Base-by-base conservation (phyloP, 1,140 invertebrate species). In the Ylistrum balloti region DNA sequence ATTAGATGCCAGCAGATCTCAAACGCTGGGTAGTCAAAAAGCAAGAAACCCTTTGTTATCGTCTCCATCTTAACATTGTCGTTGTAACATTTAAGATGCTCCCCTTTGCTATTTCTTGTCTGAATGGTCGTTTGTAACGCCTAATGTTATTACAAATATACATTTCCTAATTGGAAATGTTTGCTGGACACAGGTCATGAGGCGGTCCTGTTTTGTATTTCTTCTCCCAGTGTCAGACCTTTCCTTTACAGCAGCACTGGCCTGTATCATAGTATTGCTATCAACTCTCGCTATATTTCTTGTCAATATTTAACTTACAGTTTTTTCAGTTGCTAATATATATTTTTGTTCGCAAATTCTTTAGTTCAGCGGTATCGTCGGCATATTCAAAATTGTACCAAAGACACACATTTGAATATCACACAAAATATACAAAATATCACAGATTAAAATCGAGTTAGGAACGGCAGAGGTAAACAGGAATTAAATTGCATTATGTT, bases 81-180 rank as follows among this genome's bases (percentile, higher is more conserved):
- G 56, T 28, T 28, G n/a, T 7, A 74, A n/a, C 56, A 74, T 74
- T 74, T 74, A 74, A 74, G 56, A 74, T 74, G 1, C n/a, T 28
- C 56, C 56, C 56, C 56, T 74, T 74, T 74, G 56, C 56, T 28
- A 28, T n/a, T 74, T 28, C 9, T 22, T 17, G 56, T 74, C 56
- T 9, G 22, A n/a, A 74, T 74, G 56, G 28, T 74, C 56, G 56
- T 74, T 74, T 74, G 56, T 74, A 74, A 74, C 56, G 56, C 1
- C 56, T 74, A 74, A 74, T 74, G 56, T 74, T 74, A 74, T 74
- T 74, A 74, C 56, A 74, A 74, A 74, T 74, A 74, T 74, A 74
- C 56, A 74, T 74, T 74, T 74, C 56, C 56, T 74, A 74, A 74
- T 74, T 74, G 56, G n/a, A 74, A 74, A 74, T 74, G n/a, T 74